phyloP scores from a whole-genome alignment of 1,140 invertebrate genomes.

The Pentalonia nigronervosa region DNA sequence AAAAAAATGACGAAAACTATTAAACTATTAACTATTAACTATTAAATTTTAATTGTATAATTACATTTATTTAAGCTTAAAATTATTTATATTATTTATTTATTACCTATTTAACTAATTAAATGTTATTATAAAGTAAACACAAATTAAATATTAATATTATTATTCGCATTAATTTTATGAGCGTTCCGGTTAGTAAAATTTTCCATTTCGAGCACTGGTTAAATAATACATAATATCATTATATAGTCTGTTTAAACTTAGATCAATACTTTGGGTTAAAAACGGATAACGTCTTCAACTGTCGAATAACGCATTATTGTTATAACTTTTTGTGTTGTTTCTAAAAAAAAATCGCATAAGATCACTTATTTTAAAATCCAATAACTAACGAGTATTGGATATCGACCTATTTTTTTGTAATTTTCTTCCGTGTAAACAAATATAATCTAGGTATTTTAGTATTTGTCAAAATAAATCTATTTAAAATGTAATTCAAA shows the following conservation, averaged over 20 bases:
- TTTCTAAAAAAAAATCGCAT: neutral
- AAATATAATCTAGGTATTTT: neutral
- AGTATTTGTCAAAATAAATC: neutral
- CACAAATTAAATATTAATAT: too few relatives aligned
- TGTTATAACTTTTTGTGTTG: neutral
- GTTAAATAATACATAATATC: neutral
- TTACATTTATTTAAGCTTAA: too few relatives aligned
- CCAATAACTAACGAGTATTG: neutral
- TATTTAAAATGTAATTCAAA: neutral
- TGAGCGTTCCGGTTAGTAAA: neutral
- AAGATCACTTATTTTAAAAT: neutral
- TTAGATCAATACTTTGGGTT: neutral
- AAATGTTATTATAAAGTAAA: too few relatives aligned
- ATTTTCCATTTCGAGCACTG: constrained; percentile 17
- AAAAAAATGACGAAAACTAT: too few relatives aligned
- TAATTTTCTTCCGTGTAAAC: neutral
- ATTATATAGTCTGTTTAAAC: neutral
- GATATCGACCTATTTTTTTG: neutral
- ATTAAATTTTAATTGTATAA: too few relatives aligned
- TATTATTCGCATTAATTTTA: neutral
- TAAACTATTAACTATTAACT: too few relatives aligned
- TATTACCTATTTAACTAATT: too few relatives aligned
- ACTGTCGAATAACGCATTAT: neutral
- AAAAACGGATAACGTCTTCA: neutral
- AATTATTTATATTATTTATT: too few relatives aligned